Percentiles rank a stretch among this genome's conserved stretches.
Conservation (phyloP, 1,140 invertebrate species). For the Stegodyphus mimosarum region DNA sequence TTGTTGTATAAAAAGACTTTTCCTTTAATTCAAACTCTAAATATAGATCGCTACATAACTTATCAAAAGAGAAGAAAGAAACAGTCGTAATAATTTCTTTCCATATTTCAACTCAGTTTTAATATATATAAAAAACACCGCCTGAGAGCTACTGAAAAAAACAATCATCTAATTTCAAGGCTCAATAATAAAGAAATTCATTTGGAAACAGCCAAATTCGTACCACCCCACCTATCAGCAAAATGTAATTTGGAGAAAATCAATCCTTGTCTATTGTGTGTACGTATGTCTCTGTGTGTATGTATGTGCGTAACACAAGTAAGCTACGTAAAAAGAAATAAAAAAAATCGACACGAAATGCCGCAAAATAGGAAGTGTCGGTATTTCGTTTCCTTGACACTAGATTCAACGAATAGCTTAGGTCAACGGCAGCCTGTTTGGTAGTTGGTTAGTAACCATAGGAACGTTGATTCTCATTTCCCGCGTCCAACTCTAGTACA, state of each 20-base stretch:
- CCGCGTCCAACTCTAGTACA: background rate
- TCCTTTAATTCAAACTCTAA: no score
- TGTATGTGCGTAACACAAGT: background rate
- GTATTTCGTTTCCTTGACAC: slow-evolving; percentile 55
- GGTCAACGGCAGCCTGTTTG: slow-evolving; percentile 53
- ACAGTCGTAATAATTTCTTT: no score
- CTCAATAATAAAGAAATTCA: no score
- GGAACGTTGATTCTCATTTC: slow-evolving; percentile 12
- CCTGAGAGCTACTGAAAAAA: no score
- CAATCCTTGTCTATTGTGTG: background rate
- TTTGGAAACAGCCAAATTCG: no score
- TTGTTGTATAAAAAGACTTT: no score
- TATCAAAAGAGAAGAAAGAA: no score
- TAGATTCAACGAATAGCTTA: slow-evolving; percentile 37
- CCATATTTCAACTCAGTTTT: no score
- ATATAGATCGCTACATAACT: no score
- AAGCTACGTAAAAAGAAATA: background rate
- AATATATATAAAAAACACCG: no score
- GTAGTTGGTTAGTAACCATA: slow-evolving; percentile 27
- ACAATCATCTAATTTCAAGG: no score
- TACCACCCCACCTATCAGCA: background rate
- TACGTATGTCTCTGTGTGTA: background rate
- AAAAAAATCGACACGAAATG: slow-evolving; percentile 11
- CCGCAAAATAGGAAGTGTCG: slow-evolving; percentile 35
- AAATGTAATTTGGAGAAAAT: background rate